Conservation (phyloP, 1,140 invertebrate species). For the Eueides isabella region DNA sequence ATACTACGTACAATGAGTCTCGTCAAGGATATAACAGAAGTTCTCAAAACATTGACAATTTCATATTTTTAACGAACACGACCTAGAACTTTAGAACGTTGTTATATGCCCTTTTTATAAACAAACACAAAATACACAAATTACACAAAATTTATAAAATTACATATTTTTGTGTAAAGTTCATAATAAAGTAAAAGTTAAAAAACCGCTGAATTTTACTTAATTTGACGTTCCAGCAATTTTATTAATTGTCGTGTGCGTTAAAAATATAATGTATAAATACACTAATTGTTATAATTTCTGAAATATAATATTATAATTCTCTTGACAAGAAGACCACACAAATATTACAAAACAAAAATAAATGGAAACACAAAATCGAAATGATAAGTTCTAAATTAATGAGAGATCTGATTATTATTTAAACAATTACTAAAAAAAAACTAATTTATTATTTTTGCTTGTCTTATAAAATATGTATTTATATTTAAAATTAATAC, state of each 20-base stretch:
- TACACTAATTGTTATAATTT: not conserved
- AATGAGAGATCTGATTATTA: conserved; percentile 27
- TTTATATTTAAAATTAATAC: not conserved
- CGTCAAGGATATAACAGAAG: not conserved
- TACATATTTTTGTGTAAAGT: too few species aligned
- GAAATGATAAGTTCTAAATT: conserved; percentile 21
- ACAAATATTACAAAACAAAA: not conserved
- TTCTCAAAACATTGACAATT: not conserved
- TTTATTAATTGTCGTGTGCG: not conserved
- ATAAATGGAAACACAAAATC: not conserved
- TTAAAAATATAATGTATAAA: not conserved
- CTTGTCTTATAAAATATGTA: not conserved
- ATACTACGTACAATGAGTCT: conserved; percentile 2
- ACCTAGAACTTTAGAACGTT: not conserved
- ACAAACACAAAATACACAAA: too few species aligned
- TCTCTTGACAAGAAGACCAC: conserved; percentile 2
- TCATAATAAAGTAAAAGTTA: too few species aligned
- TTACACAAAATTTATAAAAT: too few species aligned
- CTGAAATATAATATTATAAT: not conserved
- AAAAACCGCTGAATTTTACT: too few species aligned
- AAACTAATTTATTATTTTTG: not conserved
- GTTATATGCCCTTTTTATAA: too few species aligned
- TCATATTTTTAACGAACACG: not conserved
- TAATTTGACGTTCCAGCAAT: too few species aligned
- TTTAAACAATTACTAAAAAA: conserved; percentile 9